Percentiles rank a stretch among this genome's conserved stretches.
Evolutionary conservation across 2,113 vertebrate genomes (phyloP).

Genomic region (Callaeas wilsoni): DNA sequence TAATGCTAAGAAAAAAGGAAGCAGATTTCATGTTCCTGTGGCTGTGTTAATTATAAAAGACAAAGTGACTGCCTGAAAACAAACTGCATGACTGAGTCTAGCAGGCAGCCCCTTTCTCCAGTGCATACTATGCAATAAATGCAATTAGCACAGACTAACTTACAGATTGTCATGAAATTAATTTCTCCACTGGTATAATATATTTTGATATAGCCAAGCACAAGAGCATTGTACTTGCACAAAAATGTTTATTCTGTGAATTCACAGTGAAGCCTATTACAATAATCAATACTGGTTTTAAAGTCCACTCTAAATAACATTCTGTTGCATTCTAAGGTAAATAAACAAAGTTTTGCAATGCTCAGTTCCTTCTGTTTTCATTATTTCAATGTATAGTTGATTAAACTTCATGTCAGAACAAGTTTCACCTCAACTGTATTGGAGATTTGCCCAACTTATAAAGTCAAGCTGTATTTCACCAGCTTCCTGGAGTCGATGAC

Average conservation of each 20-base stretch:
- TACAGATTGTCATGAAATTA: not conserved
- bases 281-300: not conserved
- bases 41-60: slow-evolving; percentile 1
- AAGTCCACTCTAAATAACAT: not conserved
- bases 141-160: not conserved
- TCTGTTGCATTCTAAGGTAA: not conserved
- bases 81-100: not conserved
- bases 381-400: not conserved
- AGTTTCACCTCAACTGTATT: not conserved
- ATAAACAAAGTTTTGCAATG: not conserved
- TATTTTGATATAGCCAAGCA: not conserved
- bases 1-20: not conserved
- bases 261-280: not conserved
- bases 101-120: not conserved
- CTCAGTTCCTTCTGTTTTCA: not conserved
- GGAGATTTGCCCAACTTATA: not conserved
- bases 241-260: not conserved
- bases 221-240: not conserved
- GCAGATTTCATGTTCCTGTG: not conserved
- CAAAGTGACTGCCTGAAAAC: not conserved
- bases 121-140: not conserved
- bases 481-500: not conserved
- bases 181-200: not conserved
- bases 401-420: not conserved
- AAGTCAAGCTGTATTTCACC: not conserved